phyloP scores from a whole-genome alignment of 2,113 vertebrate species.

The Corythoichthys intestinalis region DNA sequence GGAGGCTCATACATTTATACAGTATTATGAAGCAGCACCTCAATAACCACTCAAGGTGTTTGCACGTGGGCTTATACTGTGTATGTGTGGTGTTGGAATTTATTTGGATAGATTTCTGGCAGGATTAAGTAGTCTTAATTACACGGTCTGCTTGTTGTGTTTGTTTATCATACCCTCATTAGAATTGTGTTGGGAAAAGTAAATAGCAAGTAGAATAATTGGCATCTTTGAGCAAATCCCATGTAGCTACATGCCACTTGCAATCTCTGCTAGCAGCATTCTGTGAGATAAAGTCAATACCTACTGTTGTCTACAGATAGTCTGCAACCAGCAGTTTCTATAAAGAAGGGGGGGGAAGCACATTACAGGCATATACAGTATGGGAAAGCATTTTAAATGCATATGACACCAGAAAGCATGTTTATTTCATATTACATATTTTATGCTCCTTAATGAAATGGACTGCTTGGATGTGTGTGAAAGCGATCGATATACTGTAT shows the following conservation, averaged over 20 bases:
- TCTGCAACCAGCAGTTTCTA: slow-evolving; percentile 39
- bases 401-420: no score
- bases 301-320: slow-evolving; percentile 52
- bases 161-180: slow-evolving; percentile 50
- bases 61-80: slow-evolving; percentile 29
- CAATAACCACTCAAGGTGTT: slow-evolving; percentile 16
- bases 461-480: no score
- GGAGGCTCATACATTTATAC: slow-evolving; percentile 18
- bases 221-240: slow-evolving; percentile 52
- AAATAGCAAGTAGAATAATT: slow-evolving; percentile 48
- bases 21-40: slow-evolving; percentile 27
- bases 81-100: slow-evolving; percentile 23
- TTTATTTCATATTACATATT: no score
- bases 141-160: slow-evolving; percentile 58
- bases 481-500: no score
- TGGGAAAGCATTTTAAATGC: slow-evolving; percentile 7
- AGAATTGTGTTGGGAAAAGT: slow-evolving; percentile 34
- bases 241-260: slow-evolving; percentile 50
- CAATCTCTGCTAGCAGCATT: slow-evolving; percentile 61
- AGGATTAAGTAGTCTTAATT: slow-evolving; percentile 57
- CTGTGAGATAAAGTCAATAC: slow-evolving; percentile 54
- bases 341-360: neutral
- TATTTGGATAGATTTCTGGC: slow-evolving; percentile 27
- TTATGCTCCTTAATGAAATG: no score
- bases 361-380: slow-evolving; percentile 2